Base-by-base conservation (phyloP, 2,113 vertebrate genomes). In the Gymnobelideus leadbeateri region DNA sequence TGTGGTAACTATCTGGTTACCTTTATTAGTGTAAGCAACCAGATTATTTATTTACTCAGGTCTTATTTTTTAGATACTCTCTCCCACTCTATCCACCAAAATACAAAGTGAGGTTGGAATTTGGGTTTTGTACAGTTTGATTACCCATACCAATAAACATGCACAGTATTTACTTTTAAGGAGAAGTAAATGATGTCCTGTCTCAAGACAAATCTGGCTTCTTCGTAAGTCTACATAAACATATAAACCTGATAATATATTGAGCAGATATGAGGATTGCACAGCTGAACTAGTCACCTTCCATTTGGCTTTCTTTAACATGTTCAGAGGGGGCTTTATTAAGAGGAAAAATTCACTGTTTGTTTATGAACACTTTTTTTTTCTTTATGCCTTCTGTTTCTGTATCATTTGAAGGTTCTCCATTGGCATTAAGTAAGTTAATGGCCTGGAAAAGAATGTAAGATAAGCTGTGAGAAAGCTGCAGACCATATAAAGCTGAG, bases 371-470 rank as follows among this genome's bases (percentile, higher is more conserved):
- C 47, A 91, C 9, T 77, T 4, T 43, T 50, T 92, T 57, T 89
- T 26, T n/a, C 43, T 84, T 53, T 53, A 46, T 21, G 55, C 49
- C 23, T 51, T 53, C 43, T 89, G 23, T 95, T 92, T 92, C 23
- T 46, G 91, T 46, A 90, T 84, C 8, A 47, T 47, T 96, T 77
- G 16, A 84, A 31, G 2, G 37, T 89, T 92, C 28, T 51, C 25
- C 68, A 92, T 21, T 93, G 50, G 53, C 25, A 84, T 91, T 93
- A 92, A 54, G 26, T 91, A 31, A 91, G 23, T 54, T 51, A 92
- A 46, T 51, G 23, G 24, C 49, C 46, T 54, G 24, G 28, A 92
- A 51, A 93, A 92, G 37, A 92, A 94, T n/a, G 50, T 55, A 57
- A 84, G 28, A 3, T 91, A 91, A 54, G 12, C 31, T 95, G 68